Conservation (phyloP, 2,888 invertebrate genomes). For the Sympetrum striolatum region DNA sequence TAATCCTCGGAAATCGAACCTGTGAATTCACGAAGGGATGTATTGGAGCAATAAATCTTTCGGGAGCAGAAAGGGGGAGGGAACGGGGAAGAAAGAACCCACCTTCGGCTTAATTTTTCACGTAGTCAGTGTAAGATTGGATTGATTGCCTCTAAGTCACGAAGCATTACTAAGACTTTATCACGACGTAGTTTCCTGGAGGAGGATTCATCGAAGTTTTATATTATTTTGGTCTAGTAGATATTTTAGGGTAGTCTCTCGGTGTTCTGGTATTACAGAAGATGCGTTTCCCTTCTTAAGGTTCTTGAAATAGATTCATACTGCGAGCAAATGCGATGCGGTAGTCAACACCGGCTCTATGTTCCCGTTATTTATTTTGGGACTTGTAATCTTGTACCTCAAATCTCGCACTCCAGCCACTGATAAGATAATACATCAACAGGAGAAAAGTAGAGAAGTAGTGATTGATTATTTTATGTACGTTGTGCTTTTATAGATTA, state of each 20-base stretch:
- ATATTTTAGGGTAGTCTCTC: not conserved
- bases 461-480: too few relatives aligned
- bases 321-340: too few relatives aligned
- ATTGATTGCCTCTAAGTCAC: not conserved
- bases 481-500: too few relatives aligned
- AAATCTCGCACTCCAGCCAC: too few relatives aligned
- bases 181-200: not conserved
- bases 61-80: not conserved
- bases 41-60: conserved; percentile 28
- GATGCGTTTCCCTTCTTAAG: too few relatives aligned
- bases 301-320: too few relatives aligned
- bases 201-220: not conserved
- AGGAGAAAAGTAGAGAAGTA: too few relatives aligned
- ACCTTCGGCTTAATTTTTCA: not conserved
- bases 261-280: too few relatives aligned
- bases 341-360: too few relatives aligned
- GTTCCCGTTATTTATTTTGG: too few relatives aligned
- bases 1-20: conserved; percentile 36
- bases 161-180: not conserved
- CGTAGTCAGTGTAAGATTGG: not conserved
- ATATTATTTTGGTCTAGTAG: not conserved
- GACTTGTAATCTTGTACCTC: too few relatives aligned
- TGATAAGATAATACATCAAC: too few relatives aligned
- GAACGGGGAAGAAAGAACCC: not conserved
- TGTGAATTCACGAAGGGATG: not conserved